Evolutionary conservation across 2,888 invertebrate genomes (phyloP).

Genomic region (Drosophila limbata): DNA sequence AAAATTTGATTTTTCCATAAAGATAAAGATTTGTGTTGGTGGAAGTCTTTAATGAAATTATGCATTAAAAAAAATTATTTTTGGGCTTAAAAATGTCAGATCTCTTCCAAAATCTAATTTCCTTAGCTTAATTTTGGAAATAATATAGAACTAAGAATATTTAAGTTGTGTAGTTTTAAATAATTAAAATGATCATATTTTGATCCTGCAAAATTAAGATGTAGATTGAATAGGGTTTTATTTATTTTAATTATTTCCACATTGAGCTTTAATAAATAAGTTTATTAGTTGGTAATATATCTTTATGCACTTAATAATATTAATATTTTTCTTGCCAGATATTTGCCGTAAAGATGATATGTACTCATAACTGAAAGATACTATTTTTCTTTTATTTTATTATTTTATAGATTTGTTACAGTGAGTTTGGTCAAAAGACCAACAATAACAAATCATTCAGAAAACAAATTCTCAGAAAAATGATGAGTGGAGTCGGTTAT

Average conservation of each 20-base stretch:
- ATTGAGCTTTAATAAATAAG: not conserved
- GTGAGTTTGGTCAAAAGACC: not conserved
- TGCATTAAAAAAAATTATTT: no score
- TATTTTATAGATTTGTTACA: not conserved
- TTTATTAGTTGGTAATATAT: not conserved
- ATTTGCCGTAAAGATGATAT: not conserved
- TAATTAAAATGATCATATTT: no score
- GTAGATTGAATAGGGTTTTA: no score
- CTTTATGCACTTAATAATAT: conserved; percentile 6
- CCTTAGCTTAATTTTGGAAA: no score
- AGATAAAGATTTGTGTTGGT: not conserved
- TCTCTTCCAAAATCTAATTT: no score
- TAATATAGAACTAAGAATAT: no score
- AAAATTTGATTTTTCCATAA: not conserved
- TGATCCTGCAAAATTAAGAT: no score
- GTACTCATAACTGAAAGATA: not conserved
- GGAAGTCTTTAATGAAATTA: not conserved
- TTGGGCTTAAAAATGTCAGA: no score
- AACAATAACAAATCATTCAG: conserved; percentile 5
- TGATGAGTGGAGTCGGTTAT: not conserved
- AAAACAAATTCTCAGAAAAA: conserved; percentile 5
- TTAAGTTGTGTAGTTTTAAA: no score
- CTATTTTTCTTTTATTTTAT: not conserved
- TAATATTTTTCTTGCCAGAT: no score
- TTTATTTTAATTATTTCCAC: not conserved